Base-by-base conservation (phyloP, 2,797 vertebrate genomes). In the Acipenser ruthenus region DNA sequence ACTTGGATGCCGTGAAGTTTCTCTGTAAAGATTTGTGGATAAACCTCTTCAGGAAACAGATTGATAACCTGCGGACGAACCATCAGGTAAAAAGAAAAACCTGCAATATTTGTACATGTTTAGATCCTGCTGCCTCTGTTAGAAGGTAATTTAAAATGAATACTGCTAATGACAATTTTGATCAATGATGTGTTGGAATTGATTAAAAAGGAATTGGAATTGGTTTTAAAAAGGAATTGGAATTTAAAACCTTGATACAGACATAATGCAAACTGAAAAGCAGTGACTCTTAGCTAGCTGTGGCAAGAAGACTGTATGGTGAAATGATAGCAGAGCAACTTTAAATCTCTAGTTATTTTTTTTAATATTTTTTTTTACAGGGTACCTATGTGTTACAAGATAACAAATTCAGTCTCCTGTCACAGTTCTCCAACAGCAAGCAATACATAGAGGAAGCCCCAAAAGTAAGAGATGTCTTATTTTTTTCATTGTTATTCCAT, bases 21-120 rank as follows among this genome's bases (percentile, higher is more conserved):
- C 66, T 95, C 58, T 95, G 93, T 75, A 94, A 91, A 81, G 93
- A 95, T 70, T 90, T 93, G 73, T 94, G 93, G 93, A 90, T 77
- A 1, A 85, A 88, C 4, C 72, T 91, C 55, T 95, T 93, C 80
- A 86, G 80, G 66, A 93, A 93, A 72, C 93, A 95, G 81, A 82
- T 91, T 8, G 93, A 95, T 76, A 91, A 93, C 70, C 88, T 94
- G 49, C 79, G 92, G 75, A 93, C 94, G 65, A 93, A 93, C 75
- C 93, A 95, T 72, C 92, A 95, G 92, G 93, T 93, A 70, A 65
- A 68, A 12, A 2, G 15, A 10, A 56, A 56, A 1, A 65, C 50
- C 6, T 53, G 1, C 47, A 1, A 18, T 7, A n/a, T 60, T 15
- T 37, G 4, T 18, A 18, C 15, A 18, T 18, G 18, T 18, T 18